Evolutionary conservation across 2,797 vertebrate genomes (phyloP).

Genomic region (Decapterus maruadsi): DNA sequence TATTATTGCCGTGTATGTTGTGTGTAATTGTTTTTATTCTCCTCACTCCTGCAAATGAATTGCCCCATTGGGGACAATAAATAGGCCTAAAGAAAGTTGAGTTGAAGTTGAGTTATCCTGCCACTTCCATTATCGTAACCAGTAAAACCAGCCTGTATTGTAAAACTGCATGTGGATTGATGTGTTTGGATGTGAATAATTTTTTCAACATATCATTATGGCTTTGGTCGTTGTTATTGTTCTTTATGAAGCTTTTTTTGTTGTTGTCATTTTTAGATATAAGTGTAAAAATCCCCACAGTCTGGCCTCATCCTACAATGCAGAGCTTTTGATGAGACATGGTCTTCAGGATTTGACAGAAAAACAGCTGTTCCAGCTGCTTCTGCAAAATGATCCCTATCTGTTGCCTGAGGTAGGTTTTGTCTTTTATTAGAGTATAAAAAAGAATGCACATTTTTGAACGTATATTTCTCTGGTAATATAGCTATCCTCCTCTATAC

Average conservation of each 20-base stretch:
- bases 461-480: neutral
- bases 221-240: too few species aligned
- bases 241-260: neutral
- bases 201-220: too few species aligned
- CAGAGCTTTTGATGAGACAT: conserved; percentile 75
- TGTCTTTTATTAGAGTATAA: neutral
- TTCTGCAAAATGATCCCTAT: conserved; percentile 92
- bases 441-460: neutral
- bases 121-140: too few species aligned
- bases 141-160: too few species aligned
- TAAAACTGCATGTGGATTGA: too few species aligned
- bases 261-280: conserved; percentile 62
- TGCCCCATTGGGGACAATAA: too few species aligned
- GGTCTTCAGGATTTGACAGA: conserved; percentile 79
- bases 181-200: too few species aligned
- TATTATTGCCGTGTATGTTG: too few species aligned
- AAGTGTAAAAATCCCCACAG: conserved; percentile 85
- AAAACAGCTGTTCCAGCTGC: conserved; percentile 87
- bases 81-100: too few species aligned
- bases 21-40: too few species aligned
- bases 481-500: neutral
- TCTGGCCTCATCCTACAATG: conserved; percentile 79
- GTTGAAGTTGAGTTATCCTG: too few species aligned
- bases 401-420: conserved; percentile 91
- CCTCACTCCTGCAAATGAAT: too few species aligned